Conservation (phyloP, 2,113 vertebrate species). For the Myotis lucifugus region DNA sequence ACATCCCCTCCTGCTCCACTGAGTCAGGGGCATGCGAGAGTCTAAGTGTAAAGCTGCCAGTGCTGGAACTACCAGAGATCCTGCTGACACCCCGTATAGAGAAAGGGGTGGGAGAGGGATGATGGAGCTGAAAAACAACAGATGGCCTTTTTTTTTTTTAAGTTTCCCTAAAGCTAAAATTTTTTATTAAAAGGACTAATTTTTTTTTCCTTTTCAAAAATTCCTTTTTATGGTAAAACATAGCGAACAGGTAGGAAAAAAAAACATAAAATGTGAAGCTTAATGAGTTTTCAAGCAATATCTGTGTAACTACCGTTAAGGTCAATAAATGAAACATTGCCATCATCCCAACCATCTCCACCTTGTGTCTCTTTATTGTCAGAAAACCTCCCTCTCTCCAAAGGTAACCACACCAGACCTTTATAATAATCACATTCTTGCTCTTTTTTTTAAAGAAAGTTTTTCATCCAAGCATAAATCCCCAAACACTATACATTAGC, state of each 20-base stretch:
- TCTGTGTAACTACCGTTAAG: not conserved
- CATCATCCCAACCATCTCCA: not conserved
- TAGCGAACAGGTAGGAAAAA: not conserved
- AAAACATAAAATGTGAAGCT: not conserved
- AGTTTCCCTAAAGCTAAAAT: conserved; percentile 36
- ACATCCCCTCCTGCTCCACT: not conserved
- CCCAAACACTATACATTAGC: not conserved
- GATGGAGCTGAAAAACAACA: not conserved
- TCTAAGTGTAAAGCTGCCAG: not conserved
- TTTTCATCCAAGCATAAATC: not conserved
- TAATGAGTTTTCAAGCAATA: not conserved
- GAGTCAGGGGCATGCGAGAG: not conserved
- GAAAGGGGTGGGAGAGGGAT: not conserved
- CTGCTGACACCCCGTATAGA: not conserved
- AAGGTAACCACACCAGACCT: not conserved
- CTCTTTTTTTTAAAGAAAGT: not conserved
- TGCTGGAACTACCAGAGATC: not conserved
- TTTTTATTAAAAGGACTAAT: conserved; percentile 27
- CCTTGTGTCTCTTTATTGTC: not conserved
- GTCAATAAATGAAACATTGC: not conserved
- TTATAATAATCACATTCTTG: not conserved
- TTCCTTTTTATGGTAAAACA: not conserved
- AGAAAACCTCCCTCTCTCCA: not conserved
- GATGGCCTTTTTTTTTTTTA: conserved; percentile 3
- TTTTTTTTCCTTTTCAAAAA: not conserved